A percentile compares a stretch with the other conserved stretches of the same genome.
These are phyloP conservation scores for Beaufortia kweichowensis DNA, from an alignment of 2,113 vertebrate genomes.

Conservation along the genomic window DNA sequence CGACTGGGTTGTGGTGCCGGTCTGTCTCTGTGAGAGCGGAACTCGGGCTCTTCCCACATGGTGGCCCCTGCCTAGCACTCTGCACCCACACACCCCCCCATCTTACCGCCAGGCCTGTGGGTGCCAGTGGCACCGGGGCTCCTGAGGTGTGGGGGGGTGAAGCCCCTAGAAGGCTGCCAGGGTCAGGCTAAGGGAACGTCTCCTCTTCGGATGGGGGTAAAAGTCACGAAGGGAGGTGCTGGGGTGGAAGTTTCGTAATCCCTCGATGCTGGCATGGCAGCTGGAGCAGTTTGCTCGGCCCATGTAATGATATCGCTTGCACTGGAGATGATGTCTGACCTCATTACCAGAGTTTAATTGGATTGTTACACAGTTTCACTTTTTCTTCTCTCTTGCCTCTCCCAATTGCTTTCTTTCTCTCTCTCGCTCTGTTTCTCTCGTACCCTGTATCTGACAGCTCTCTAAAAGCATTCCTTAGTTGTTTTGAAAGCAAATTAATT, in stretches of 20 bases:
- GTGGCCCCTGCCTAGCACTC: constrained; percentile 53
- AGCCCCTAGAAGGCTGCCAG: constrained; percentile 54
- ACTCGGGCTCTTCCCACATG: constrained; percentile 72
- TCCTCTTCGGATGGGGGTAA: constrained; percentile 65
- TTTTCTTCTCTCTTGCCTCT: constrained; percentile 83
- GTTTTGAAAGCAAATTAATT: constrained; percentile 87
- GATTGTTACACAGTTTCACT: constrained; percentile 95
- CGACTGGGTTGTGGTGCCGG: constrained; percentile 75
- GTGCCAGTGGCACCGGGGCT: constrained; percentile 68
- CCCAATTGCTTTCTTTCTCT: constrained; percentile 75
- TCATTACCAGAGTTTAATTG: constrained; percentile 99
- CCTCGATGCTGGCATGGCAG: constrained; percentile 81
- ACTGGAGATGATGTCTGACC: constrained; percentile 96
- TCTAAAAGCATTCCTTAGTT: constrained; percentile 83
- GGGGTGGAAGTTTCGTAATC: constrained; percentile 64
- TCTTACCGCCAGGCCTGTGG: constrained; percentile 45
- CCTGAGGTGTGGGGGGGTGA: constrained; percentile 58
- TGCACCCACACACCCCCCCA: background rate
- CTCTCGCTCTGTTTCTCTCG: constrained; percentile 28
- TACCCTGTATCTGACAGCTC: constrained; percentile 74
- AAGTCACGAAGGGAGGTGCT: constrained; percentile 30
- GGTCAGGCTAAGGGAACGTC: constrained; percentile 70
- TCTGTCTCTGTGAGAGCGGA: constrained; percentile 71
- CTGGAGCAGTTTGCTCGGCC: constrained; percentile 82
- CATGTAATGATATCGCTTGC: constrained; percentile 96